Percentiles rank a stretch among this genome's conserved stretches.
Evolutionary conservation across 2,797 vertebrate species (phyloP).

Genomic region (Argyrosomus regius): DNA sequence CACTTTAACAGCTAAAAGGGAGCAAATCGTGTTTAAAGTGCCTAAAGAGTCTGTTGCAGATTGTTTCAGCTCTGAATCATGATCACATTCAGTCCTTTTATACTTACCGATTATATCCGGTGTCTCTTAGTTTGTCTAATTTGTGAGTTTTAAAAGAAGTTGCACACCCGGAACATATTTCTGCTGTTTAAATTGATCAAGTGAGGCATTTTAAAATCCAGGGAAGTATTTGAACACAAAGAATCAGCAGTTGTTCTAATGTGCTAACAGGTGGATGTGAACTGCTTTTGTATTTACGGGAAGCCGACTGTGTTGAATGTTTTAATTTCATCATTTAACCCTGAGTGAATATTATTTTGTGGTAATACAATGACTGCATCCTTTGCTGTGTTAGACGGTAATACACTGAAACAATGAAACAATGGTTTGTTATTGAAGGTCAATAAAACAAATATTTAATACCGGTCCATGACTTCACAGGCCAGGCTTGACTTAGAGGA

Average conservation of each 20-base stretch:
- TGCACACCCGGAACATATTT: too few relatives aligned
- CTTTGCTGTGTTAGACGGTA: background rate
- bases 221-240: background rate
- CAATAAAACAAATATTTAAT: background rate
- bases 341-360: background rate
- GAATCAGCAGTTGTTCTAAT: background rate
- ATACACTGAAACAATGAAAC: constrained; percentile 7
- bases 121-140: too few relatives aligned
- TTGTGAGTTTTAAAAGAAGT: too few relatives aligned
- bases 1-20: too few relatives aligned
- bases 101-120: too few relatives aligned
- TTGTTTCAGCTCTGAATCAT: too few relatives aligned
- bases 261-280: background rate
- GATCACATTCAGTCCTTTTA: too few relatives aligned
- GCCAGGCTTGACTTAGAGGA: background rate
- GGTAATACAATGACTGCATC: background rate
- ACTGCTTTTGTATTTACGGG: background rate
- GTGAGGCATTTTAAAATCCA: background rate
- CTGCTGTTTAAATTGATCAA: background rate
- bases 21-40: too few relatives aligned
- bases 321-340: background rate
- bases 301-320: too few relatives aligned
- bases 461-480: background rate
- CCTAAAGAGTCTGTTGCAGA: too few relatives aligned
- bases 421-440: background rate